These are phyloP conservation scores for Myotis planiceps DNA, from an alignment of 2,797 vertebrate species.

Conservation along the genomic window DNA sequence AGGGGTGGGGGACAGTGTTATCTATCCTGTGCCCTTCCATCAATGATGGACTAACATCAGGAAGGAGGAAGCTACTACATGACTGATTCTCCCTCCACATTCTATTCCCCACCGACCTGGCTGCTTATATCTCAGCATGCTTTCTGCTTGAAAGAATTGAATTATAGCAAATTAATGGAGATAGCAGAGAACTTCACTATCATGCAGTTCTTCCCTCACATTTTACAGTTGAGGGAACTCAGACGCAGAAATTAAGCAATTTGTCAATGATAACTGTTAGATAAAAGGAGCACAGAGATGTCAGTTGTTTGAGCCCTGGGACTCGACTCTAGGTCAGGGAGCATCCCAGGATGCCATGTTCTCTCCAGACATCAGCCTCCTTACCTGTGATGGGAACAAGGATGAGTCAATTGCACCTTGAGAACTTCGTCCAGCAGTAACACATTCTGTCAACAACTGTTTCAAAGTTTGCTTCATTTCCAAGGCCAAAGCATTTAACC, in stretches of 20 bases:
- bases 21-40: not conserved
- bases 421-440: conserved; percentile 90
- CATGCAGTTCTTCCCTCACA: not conserved
- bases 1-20: too few relatives aligned
- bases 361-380: not conserved
- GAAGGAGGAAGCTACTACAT: not conserved
- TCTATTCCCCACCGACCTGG: not conserved
- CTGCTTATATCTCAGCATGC: not conserved
- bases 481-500: conserved; percentile 93
- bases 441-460: conserved; percentile 92
- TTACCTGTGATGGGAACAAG: conserved; percentile 95
- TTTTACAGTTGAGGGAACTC: not conserved
- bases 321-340: not conserved
- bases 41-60: not conserved
- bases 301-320: not conserved
- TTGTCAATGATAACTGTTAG: not conserved
- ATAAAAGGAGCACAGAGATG: not conserved
- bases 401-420: conserved; percentile 92
- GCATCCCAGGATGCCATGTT: not conserved
- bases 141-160: not conserved
- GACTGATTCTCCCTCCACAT: not conserved
- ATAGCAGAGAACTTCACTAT: not conserved
- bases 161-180: not conserved
- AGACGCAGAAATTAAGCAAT: not conserved
- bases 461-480: conserved; percentile 97